Base-by-base conservation (phyloP, 2,113 vertebrate genomes). In the Corythaixoides concolor region DNA sequence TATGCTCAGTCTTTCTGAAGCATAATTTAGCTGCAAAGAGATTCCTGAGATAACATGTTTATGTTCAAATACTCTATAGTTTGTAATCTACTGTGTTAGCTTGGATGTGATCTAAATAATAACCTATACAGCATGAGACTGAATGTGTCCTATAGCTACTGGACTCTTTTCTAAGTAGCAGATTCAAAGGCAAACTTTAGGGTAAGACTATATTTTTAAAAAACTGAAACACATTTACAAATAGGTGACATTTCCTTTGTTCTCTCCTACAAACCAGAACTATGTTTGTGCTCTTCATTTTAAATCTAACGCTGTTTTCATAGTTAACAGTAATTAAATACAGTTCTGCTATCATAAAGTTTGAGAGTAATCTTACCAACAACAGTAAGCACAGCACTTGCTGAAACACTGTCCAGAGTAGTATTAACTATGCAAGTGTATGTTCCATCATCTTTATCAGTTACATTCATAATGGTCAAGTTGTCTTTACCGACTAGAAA, bases 381-480 rank as follows among this genome's bases (percentile, higher is more conserved):
- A 85, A 99, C 99, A 33, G 98, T 99, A 85, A 99, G 99, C 95
- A 98, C 95, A 59, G 99, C 99, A 26, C 98, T 99, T 98, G 99
- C 99, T 17, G 99, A 99, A 87, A 99, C 99, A 3, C 97, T 98
- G 98, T 99, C 99, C 98, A 99, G 98, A 22, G 98, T 98, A 41
- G 99, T 99, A 98, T 99, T 99, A 97, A 98, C 98, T 90, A 99
- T 94, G 95, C 99, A 99, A 6, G 98, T 99, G 96, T 99, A 99
- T 24, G 97, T 98, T 35, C 99, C 99, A 23, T 98, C 98, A 41
- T 99, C 99, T 6, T 89, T 94, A 82, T 99, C 99, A 26, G 95
- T 98, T 95, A 99, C 98, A 35, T 99, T 98, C 35, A 94, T 93
- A 87, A 99, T 98, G 91, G 98, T 98, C 96, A 99, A 98, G 90